Evolutionary conservation across 2,113 vertebrate genomes (phyloP).

Genomic region (Pitta sordida): DNA sequence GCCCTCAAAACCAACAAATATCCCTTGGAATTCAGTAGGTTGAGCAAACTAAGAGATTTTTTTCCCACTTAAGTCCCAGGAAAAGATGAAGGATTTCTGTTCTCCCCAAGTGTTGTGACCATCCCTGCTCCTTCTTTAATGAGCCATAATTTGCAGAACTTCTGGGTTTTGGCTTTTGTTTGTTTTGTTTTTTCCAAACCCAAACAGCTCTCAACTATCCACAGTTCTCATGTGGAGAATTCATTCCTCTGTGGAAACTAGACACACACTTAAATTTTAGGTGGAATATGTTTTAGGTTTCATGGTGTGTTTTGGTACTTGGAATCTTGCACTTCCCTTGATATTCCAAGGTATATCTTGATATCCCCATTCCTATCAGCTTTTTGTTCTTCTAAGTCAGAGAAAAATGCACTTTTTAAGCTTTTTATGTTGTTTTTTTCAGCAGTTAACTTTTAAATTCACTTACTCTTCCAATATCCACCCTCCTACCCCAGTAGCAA

Average conservation of each 20-base stretch:
- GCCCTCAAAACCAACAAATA: not conserved
- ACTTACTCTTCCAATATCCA: not conserved
- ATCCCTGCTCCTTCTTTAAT: not conserved
- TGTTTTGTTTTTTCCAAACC: not conserved
- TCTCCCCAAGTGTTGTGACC: not conserved
- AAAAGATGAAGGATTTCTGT: not conserved
- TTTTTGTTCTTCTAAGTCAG: not conserved
- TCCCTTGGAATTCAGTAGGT: not conserved
- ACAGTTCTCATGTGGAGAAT: not conserved
- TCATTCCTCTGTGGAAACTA: not conserved
- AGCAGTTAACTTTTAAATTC: not conserved
- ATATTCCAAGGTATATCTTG: not conserved
- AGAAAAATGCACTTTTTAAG: not conserved
- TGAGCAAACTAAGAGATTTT: not conserved
- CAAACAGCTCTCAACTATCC: too few species aligned
- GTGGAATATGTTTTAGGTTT: not conserved
- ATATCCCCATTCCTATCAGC: not conserved
- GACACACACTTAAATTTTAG: not conserved
- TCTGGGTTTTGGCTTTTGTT: not conserved
- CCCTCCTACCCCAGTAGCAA: not conserved
- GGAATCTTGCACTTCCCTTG: not conserved
- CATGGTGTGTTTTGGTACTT: not conserved
- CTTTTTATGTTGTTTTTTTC: not conserved
- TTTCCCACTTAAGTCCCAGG: not conserved
- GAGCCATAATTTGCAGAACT: not conserved